Evolutionary conservation across 1,140 invertebrate species (phyloP).

Genomic region (Gerris buenoi): DNA sequence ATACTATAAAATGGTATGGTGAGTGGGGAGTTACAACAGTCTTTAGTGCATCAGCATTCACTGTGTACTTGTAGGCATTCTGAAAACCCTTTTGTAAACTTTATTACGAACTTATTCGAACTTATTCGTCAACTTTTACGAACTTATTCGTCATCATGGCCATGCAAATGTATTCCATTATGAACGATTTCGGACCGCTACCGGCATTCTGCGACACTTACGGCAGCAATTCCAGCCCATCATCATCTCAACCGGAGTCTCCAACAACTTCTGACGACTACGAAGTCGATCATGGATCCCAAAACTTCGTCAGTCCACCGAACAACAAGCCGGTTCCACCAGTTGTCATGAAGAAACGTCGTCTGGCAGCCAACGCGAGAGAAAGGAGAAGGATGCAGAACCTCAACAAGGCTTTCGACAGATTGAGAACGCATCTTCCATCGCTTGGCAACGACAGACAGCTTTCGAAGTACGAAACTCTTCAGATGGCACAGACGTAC

Average conservation of each 20-base stretch:
- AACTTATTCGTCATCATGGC: background rate
- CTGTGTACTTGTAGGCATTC: too few relatives aligned
- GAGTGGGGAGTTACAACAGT: too few relatives aligned
- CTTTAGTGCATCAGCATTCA: too few relatives aligned
- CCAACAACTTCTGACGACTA: background rate
- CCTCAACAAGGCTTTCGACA: conserved; percentile 84
- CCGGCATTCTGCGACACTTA: background rate
- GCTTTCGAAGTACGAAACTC: conserved; percentile 89
- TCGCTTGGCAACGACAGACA: conserved; percentile 79
- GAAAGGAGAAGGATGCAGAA: conserved; percentile 88
- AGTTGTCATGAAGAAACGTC: conserved; percentile 59
- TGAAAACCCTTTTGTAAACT: too few relatives aligned
- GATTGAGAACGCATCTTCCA: conserved; percentile 74
- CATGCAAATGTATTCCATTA: background rate
- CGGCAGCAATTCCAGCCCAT: background rate
- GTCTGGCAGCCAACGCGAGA: conserved; percentile 80
- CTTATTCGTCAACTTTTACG: background rate
- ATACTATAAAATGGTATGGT: background rate
- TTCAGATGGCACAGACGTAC: conserved; percentile 95
- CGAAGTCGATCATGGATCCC: background rate
- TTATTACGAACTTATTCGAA: too few relatives aligned
- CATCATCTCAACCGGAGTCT: background rate
- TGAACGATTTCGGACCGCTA: background rate
- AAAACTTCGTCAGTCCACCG: background rate
- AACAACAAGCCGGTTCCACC: conserved; percentile 39